Percentiles rank a stretch among this genome's conserved stretches.
Evolutionary conservation across 2,113 vertebrate genomes (phyloP).

Genomic region (Dromiciops gliroides): DNA sequence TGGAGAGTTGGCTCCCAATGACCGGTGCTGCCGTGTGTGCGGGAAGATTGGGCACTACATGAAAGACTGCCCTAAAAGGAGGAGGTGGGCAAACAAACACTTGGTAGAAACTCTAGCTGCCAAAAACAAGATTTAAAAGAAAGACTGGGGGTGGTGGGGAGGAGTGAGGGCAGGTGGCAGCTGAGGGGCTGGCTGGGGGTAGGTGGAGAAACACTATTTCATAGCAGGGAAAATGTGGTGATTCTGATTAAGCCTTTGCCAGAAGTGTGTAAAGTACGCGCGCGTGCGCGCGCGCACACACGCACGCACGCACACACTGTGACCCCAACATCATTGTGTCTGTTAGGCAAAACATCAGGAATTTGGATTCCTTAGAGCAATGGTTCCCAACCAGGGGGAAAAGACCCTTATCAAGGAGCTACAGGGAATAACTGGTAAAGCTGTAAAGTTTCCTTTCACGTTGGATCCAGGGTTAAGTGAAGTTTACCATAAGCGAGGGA

Average conservation of each 20-base stretch:
- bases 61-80: slow-evolving; percentile 99
- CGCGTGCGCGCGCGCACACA: too few relatives aligned
- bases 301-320: too few relatives aligned
- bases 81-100: slow-evolving; percentile 87
- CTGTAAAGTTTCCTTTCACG: neutral
- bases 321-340: neutral
- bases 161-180: neutral
- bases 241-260: neutral
- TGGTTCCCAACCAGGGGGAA: neutral
- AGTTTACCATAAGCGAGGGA: neutral
- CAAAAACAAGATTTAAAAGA: neutral
- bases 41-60: slow-evolving; percentile 99
- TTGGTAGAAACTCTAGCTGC: neutral
- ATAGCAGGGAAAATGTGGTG: neutral
- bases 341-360: neutral
- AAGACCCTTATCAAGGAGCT: neutral
- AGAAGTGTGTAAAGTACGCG: neutral
- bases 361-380: neutral
- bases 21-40: slow-evolving; percentile 97
- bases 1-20: slow-evolving; percentile 97
- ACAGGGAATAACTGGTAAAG: neutral
- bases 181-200: neutral
- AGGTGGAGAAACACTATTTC: neutral
- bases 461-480: neutral
- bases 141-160: neutral